Conservation (phyloP, 2,113 vertebrate genomes). For the Corythornis madagascariensis region DNA sequence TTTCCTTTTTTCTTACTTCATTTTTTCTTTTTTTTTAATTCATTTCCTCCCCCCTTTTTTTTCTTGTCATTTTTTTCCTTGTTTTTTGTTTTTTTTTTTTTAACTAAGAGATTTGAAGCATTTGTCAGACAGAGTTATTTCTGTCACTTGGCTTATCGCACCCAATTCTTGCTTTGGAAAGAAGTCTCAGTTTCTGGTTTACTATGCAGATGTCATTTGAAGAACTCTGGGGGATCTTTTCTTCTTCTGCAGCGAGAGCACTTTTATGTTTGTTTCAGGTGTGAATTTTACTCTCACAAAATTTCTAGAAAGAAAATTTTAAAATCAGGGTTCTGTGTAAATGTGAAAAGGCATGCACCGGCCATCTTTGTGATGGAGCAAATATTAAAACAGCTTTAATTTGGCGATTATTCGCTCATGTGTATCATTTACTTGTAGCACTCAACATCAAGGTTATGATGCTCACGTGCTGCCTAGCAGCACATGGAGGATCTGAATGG, state of each 20-base stretch:
- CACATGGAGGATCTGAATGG: background rate
- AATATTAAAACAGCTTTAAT: slow-evolving; percentile 14
- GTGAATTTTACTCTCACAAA: background rate
- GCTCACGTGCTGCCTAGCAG: background rate
- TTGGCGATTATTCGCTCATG: background rate
- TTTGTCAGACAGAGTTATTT: background rate
- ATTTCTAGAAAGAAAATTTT: background rate
- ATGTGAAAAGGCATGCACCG: background rate
- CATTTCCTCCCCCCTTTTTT: too few species aligned
- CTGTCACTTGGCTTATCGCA: background rate
- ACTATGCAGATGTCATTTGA: background rate
- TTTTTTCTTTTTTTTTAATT: too few species aligned
- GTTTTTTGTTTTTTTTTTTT: background rate
- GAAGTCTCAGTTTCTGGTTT: background rate
- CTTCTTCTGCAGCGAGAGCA: background rate
- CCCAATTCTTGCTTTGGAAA: background rate
- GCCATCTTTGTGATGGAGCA: background rate
- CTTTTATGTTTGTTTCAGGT: background rate
- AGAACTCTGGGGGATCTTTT: background rate
- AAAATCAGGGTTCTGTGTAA: background rate
- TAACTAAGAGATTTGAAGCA: background rate
- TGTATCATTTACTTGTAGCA: background rate
- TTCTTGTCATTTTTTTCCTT: too few species aligned
- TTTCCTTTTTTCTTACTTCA: too few species aligned
- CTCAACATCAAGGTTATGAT: background rate